Evolutionary conservation across 1,140 invertebrate species (phyloP).

Genomic region (Anoplolepis gracilipes): DNA sequence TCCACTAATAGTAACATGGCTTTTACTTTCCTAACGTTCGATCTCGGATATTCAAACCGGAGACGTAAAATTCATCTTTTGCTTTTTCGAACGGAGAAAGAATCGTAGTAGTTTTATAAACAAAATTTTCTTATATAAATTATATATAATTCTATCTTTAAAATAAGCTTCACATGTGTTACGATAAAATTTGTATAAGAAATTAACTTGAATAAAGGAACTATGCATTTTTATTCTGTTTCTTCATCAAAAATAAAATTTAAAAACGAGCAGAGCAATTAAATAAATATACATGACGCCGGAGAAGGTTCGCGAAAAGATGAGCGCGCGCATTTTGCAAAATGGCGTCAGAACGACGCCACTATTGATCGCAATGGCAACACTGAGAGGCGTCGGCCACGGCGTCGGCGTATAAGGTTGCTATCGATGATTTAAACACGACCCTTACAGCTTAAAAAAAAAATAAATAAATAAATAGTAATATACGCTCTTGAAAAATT

Average conservation of each 20-base stretch:
- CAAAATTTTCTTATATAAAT: too few relatives aligned
- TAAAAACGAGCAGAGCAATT: background rate
- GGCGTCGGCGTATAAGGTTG: conserved; percentile 58
- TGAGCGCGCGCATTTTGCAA: conserved; percentile 61
- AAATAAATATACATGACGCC: background rate
- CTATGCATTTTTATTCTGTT: background rate
- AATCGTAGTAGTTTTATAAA: too few relatives aligned
- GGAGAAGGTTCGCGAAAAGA: conserved; percentile 7
- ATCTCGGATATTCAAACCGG: background rate
- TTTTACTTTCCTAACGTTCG: background rate
- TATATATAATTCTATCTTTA: background rate
- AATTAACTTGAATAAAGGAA: conserved; percentile 2
- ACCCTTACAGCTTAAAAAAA: background rate
- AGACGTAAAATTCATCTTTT: background rate
- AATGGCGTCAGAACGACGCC: conserved; percentile 77
- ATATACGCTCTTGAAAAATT: background rate
- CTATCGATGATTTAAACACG: background rate
- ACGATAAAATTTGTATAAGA: background rate
- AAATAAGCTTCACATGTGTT: background rate
- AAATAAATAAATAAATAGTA: too few relatives aligned
- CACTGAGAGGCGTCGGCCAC: conserved; percentile 71
- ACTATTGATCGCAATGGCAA: conserved; percentile 84
- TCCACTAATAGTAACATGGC: conserved; percentile 45
- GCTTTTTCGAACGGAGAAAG: background rate
- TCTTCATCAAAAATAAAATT: background rate